Evolutionary conservation across 1,140 invertebrate species (phyloP), one percentile per base, ranked within the genome.

Genomic region (Melanaphis sacchari): DNA sequence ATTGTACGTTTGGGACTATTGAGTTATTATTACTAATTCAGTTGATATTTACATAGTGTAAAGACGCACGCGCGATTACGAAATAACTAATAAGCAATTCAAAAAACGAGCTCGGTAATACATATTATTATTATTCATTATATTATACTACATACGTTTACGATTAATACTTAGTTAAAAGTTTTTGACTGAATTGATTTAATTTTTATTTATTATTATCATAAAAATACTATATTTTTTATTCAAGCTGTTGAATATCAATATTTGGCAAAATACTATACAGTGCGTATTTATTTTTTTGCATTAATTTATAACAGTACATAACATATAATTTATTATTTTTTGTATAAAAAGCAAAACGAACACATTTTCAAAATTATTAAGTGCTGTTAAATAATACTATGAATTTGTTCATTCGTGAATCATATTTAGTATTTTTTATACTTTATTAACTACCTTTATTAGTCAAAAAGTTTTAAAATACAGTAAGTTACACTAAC

Each of bases 391-490:
- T 76, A n/a, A 59, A 66, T 66, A 66, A 18, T n/a, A 18, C 11
- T n/a, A n/a, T n/a, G 31, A 66, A n/a, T 6, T n/a, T 66, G 59
- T n/a, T n/a, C 31, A 31, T 3, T 66, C 0, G 4, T 18, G 9
- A 59, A 59, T 59, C 9, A n/a, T 66, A n/a, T 66, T n/a, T 66
- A 66, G 9, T 76, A n/a, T 76, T n/a, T n/a, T n/a, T 11, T 18
- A 76, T 76, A 36, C 59, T n/a, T 76, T n/a, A n/a, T 6, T 18
- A 76, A 76, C 31, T n/a, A n/a, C 31, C 59, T 43, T 41, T 88
- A 88, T 38, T n/a, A 88, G 36, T 89, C 21, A 38, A 89, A 89
- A 46, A 11, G 87, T 52, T 89, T 89, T 54, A 11, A 54, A 52
- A 54, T 26, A 22, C 87, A 52, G 18, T 26, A 36, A 52, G 46